A percentile compares a stretch with the other conserved stretches of the same genome.
phyloP scores from a whole-genome alignment of 2,888 invertebrate genomes.

The Perizoma flavofasciatum region DNA sequence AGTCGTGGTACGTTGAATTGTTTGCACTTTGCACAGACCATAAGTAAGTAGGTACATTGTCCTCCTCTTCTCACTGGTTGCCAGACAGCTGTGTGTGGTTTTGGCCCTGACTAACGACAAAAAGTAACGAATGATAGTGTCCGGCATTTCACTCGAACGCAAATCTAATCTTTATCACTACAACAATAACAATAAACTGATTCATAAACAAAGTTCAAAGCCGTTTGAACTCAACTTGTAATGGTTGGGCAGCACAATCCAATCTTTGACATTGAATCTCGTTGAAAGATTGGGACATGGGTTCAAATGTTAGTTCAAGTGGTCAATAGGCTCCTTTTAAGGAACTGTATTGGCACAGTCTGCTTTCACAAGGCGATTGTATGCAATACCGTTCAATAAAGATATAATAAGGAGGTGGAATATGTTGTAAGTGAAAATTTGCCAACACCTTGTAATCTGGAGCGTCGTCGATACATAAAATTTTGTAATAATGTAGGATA shows the following conservation, averaged over 20 bases:
- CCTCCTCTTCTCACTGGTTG: no score
- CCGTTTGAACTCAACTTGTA: constrained; percentile 26
- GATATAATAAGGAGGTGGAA: constrained; percentile 1
- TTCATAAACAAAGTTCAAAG: constrained; percentile 36
- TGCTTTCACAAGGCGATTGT: constrained; percentile 23
- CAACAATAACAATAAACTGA: constrained; percentile 32
- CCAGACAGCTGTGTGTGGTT: no score
- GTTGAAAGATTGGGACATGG: constrained; percentile 32
- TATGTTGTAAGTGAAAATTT: background rate
- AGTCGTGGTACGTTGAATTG: no score
- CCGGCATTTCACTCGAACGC: constrained; percentile 14
- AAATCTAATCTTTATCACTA: constrained; percentile 24
- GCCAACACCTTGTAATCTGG: background rate
- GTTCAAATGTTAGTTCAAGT: constrained; percentile 27
- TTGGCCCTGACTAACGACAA: no score
- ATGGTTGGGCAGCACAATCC: constrained; percentile 31
- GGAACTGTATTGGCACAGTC: constrained; percentile 15
- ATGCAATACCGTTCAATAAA: background rate
- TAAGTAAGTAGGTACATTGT: no score
- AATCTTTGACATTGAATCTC: constrained; percentile 36
- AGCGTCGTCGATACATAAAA: background rate
- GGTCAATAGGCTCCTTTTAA: constrained; percentile 24
- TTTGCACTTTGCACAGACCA: no score
- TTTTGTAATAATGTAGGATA: constrained; percentile 1
- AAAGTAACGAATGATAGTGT: no score